Percentiles rank a stretch among this genome's conserved stretches.
Conservation (phyloP, 2,797 vertebrate genomes). For the Philypnodon macrostomus region DNA sequence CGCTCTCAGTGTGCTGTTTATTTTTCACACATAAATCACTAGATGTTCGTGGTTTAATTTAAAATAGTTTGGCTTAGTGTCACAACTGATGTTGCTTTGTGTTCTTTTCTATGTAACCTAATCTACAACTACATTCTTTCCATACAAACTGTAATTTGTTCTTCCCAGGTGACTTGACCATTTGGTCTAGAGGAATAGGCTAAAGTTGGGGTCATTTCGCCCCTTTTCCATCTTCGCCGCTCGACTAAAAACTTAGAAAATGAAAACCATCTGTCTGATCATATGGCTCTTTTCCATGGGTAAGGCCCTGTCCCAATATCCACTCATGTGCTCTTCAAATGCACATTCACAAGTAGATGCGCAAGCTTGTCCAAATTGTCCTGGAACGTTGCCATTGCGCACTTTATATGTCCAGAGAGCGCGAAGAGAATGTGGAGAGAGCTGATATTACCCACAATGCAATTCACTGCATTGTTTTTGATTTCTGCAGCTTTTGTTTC, state of each 20-base stretch:
- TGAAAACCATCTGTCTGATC: slow-evolving; percentile 76
- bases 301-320: too few relatives aligned
- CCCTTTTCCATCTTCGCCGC: slow-evolving; percentile 66
- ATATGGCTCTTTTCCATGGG: slow-evolving; percentile 62
- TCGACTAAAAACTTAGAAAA: slow-evolving; percentile 64
- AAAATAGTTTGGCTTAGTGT: slow-evolving; percentile 45
- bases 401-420: too few relatives aligned
- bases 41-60: neutral
- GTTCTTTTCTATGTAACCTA: slow-evolving; percentile 46
- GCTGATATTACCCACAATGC: too few relatives aligned
- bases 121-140: slow-evolving; percentile 34
- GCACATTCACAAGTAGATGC: too few relatives aligned
- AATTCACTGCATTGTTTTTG: too few relatives aligned
- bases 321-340: too few relatives aligned
- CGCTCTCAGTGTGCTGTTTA: too few relatives aligned
- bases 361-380: too few relatives aligned
- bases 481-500: too few relatives aligned
- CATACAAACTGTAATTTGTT: slow-evolving; percentile 55
- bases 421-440: too few relatives aligned
- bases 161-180: slow-evolving; percentile 66
- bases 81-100: slow-evolving; percentile 39
- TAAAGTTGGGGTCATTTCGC: slow-evolving; percentile 55
- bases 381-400: too few relatives aligned
- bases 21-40: neutral
- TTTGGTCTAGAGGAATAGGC: slow-evolving; percentile 61